Conservation (phyloP, 2,888 invertebrate species). For the Trichacis sp. region DNA sequence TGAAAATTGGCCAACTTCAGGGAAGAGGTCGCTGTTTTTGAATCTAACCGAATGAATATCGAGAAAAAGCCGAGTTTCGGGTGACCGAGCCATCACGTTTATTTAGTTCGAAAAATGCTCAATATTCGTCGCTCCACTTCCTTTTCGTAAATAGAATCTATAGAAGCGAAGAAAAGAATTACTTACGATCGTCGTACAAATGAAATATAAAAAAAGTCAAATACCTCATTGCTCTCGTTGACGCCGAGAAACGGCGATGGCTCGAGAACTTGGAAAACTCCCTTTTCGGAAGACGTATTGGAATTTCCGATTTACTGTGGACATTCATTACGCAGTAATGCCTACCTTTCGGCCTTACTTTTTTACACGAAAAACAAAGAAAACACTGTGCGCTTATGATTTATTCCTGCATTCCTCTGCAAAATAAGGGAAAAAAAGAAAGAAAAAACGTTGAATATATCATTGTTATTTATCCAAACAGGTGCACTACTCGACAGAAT, state of each 20-base stretch:
- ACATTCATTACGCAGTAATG: constrained; percentile 50
- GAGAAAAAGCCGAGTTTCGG: constrained; percentile 42
- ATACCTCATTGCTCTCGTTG: constrained; percentile 47
- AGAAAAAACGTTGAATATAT: constrained; percentile 30
- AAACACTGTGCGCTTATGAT: constrained; percentile 46
- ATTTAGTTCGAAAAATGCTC: constrained; percentile 42
- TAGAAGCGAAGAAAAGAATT: constrained; percentile 8
- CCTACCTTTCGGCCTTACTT: constrained; percentile 63
- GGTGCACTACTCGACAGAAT: constrained; percentile 28
- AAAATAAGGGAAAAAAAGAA: constrained; percentile 36
- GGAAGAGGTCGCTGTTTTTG: too few relatives aligned
- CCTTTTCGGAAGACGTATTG: constrained; percentile 44
- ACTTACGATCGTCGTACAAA: constrained; percentile 38
- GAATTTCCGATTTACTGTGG: constrained; percentile 46
- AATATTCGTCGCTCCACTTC: constrained; percentile 38
- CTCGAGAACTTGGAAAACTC: constrained; percentile 21
- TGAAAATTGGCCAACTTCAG: too few relatives aligned
- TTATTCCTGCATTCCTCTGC: constrained; percentile 44
- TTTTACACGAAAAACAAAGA: constrained; percentile 51
- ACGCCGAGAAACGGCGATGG: constrained; percentile 20
- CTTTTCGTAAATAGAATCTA: constrained; percentile 36
- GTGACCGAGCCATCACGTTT: constrained; percentile 18
- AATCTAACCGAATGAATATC: constrained; percentile 39
- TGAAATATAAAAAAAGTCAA: constrained; percentile 46
- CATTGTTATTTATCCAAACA: constrained; percentile 42